Evolutionary conservation across 35 echinoderm and acorn worm genomes (phyloP).

Genomic region (Amphiura filiformis): DNA sequence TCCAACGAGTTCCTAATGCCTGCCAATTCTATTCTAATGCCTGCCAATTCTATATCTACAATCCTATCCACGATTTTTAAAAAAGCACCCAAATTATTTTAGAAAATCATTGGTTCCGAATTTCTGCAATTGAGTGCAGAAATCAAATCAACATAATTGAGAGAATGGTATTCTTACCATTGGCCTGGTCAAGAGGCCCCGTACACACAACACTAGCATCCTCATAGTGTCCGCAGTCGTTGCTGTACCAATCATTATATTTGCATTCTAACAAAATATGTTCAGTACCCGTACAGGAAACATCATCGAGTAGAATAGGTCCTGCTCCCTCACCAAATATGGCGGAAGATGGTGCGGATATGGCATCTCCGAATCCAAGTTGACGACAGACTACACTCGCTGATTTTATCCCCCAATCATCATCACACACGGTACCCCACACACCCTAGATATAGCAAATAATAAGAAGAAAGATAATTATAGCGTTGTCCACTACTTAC

Average conservation of each 20-base stretch:
- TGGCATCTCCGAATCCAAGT: neutral
- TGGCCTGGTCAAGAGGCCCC: neutral
- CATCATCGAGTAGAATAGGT: neutral
- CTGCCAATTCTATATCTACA: no score
- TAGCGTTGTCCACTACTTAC: no score
- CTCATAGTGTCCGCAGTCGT: neutral
- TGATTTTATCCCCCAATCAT: neutral
- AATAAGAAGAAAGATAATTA: no score
- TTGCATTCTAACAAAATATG: neutral
- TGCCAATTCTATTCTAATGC: no score
- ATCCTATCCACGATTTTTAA: no score
- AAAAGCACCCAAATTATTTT: no score
- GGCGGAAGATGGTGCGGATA: neutral
- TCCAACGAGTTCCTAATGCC: no score
- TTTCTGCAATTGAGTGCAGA: no score
- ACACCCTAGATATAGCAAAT: neutral
- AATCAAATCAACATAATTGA: no score
- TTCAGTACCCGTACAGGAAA: neutral
- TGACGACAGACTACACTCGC: slow-evolving; percentile 1
- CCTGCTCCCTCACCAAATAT: neutral
- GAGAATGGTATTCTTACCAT: neutral
- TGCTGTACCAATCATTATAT: neutral
- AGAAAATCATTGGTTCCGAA: no score
- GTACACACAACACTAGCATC: neutral
- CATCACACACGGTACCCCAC: neutral